Percentiles rank a stretch among this genome's conserved stretches.
Conservation (phyloP, 2,797 vertebrate genomes). For the Bufotes viridis region DNA sequence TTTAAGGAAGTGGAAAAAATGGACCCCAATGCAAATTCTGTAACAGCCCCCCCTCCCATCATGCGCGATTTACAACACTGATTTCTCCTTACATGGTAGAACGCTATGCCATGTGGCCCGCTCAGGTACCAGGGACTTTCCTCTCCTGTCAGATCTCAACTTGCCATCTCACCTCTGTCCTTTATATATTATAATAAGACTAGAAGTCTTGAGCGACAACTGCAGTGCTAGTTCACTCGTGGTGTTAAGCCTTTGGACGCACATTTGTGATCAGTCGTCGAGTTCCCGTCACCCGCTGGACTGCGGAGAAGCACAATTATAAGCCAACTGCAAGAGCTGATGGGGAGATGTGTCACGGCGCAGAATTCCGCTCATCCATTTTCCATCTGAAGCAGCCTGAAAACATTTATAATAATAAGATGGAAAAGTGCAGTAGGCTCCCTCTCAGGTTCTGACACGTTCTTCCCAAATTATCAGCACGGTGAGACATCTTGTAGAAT, state of each 20-base stretch:
- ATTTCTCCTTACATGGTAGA: too few relatives aligned
- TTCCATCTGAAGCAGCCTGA: constrained; percentile 9
- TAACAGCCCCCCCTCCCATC: too few relatives aligned
- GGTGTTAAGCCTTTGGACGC: not conserved
- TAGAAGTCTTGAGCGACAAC: not conserved
- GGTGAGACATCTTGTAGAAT: constrained; percentile 21
- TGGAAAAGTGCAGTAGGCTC: constrained; percentile 12
- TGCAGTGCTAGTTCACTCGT: not conserved
- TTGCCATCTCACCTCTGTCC: not conserved
- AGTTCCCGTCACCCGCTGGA: not conserved
- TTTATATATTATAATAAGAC: not conserved
- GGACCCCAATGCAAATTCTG: too few relatives aligned
- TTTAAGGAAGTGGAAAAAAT: too few relatives aligned
- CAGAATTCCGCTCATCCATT: constrained; percentile 19
- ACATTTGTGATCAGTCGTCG: not conserved
- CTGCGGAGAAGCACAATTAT: not conserved
- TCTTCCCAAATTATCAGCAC: constrained; percentile 48
- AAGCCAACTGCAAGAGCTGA: not conserved
- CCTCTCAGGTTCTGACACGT: constrained; percentile 52
- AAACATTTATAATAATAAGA: constrained; percentile 31
- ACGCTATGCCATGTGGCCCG: too few relatives aligned
- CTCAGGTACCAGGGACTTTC: too few relatives aligned
- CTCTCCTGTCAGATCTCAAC: not conserved
- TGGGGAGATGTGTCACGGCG: constrained; percentile 21
- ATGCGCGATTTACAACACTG: too few relatives aligned